Base-by-base conservation (phyloP, 2,888 invertebrate genomes). In the Pherbina coryleti region DNA sequence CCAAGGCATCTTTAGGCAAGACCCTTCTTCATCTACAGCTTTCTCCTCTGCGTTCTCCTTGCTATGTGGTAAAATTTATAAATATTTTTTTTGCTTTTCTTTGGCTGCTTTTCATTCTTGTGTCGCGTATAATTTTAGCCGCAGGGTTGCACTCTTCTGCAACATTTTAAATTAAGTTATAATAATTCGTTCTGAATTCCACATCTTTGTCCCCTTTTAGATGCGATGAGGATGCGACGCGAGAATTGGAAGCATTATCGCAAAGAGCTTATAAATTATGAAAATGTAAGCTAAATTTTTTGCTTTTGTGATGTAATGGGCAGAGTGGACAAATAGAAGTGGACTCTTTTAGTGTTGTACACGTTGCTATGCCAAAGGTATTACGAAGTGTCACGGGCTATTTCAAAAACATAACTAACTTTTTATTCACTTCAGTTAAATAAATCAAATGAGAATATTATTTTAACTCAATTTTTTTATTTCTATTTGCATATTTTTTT, bases 111-210 rank as follows among this genome's bases (percentile, higher is more conserved):
- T 53, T 69, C 69, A 17, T 9, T 25, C 51, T 51, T 25, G 25
- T 22, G 70, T n/a, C 25, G 19, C 51, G 28, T 25, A 51, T 25
- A 22, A 49, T 44, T 22, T 51, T 22, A 28, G 51, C 25, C 53
- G 70, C 49, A 53, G 22, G 49, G 49, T 17, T 51, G 70, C 53
- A 51, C 25, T 70, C 49, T 62, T 74, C 22, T 28, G 17, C 51
- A 31, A 22, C 44, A 44, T 37, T 37, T 37, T 66, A 66, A 44
- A 60, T 60, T 60, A 60, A 60, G 19, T 66, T 66, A 75, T 55
- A 55, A 67, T 67, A 75, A 67, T 75, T 66, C 37, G 19, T 55
- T 67, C 55, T 75, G 66, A 67, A 17, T 75, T 75, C 37, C 60
- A 11, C 19, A 14, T 22, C 22, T 66, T 19, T 37, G 57, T 19